Percentiles rank a stretch among this genome's conserved stretches.
Conservation (phyloP, 2,113 vertebrate genomes). For the Anser cygnoides region DNA sequence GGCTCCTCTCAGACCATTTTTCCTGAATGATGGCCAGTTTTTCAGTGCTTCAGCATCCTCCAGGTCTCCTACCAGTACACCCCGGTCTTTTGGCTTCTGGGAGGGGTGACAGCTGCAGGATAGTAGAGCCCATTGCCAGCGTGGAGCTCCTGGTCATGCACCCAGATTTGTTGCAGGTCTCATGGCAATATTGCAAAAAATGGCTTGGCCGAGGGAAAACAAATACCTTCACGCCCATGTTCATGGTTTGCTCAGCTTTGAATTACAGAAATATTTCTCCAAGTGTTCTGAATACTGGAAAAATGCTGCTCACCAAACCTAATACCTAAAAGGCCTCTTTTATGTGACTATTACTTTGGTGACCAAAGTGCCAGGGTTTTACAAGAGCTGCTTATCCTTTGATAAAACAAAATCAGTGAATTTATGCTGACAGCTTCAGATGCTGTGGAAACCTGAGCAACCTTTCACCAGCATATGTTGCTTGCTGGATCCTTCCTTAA, state of each 20-base stretch:
- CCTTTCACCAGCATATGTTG: slow-evolving; percentile 21
- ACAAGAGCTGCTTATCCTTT: slow-evolving; percentile 52
- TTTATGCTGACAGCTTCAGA: slow-evolving; percentile 61
- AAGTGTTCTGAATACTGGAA: slow-evolving; percentile 43
- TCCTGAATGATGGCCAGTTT: not conserved
- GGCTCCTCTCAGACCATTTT: not conserved
- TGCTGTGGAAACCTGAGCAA: slow-evolving; percentile 57
- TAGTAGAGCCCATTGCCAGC: accelerated
- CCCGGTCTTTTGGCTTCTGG: accelerated
- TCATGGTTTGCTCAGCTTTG: slow-evolving; percentile 47
- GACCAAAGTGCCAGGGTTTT: slow-evolving; percentile 54
- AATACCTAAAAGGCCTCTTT: slow-evolving; percentile 50
- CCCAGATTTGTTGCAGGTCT: not conserved
- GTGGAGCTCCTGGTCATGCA: not conserved
- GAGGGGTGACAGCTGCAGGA: not conserved
- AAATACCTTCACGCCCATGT: not conserved
- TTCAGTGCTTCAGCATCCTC: not conserved
- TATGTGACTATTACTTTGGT: slow-evolving; percentile 52
- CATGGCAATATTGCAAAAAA: not conserved
- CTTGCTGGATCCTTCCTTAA: slow-evolving; percentile 43
- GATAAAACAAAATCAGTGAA: slow-evolving; percentile 65
- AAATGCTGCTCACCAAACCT: slow-evolving; percentile 30
- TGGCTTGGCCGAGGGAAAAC: not conserved
- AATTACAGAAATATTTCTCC: slow-evolving; percentile 1
- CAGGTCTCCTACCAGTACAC: not conserved